Percentiles rank a stretch among this genome's conserved stretches.
Evolutionary conservation across 2,797 vertebrate genomes (phyloP).

Genomic region (Leptodactylus fallax): DNA sequence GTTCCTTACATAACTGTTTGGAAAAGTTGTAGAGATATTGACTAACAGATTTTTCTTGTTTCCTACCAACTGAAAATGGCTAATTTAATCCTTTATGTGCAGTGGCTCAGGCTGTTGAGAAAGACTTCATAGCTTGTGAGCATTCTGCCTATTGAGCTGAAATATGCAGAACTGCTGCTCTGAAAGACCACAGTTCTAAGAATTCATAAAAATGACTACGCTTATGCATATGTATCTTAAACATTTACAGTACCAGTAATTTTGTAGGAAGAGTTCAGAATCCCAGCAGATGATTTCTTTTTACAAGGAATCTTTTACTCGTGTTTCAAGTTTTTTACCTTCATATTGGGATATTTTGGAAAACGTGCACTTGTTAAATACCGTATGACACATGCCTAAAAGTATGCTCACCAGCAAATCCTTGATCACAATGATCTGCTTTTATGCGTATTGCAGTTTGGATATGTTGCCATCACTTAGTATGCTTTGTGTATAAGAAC

Average conservation of each 20-base stretch:
- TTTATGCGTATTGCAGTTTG: not conserved
- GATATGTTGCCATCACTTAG: no score
- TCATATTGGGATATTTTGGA: not conserved
- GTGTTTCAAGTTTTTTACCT: not conserved
- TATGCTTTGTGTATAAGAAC: no score
- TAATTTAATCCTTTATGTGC: not conserved
- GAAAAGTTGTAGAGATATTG: not conserved
- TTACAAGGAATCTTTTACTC: not conserved
- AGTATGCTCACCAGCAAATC: not conserved
- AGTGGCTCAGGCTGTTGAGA: not conserved
- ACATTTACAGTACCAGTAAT: not conserved
- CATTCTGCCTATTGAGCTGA: not conserved
- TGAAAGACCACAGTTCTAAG: not conserved
- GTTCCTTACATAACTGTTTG: not conserved
- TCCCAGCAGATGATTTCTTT: not conserved
- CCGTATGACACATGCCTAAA: not conserved
- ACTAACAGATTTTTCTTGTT: not conserved
- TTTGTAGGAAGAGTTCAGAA: not conserved
- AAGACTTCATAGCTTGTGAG: constrained; percentile 3
- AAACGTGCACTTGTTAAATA: not conserved
- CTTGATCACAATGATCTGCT: not conserved
- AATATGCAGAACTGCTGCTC: not conserved
- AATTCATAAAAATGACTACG: not conserved
- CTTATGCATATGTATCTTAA: constrained; percentile 8
- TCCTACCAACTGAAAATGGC: not conserved